Evolutionary conservation across 2,113 vertebrate genomes (phyloP).

Genomic region (Pyxicephalus adspersus): DNA sequence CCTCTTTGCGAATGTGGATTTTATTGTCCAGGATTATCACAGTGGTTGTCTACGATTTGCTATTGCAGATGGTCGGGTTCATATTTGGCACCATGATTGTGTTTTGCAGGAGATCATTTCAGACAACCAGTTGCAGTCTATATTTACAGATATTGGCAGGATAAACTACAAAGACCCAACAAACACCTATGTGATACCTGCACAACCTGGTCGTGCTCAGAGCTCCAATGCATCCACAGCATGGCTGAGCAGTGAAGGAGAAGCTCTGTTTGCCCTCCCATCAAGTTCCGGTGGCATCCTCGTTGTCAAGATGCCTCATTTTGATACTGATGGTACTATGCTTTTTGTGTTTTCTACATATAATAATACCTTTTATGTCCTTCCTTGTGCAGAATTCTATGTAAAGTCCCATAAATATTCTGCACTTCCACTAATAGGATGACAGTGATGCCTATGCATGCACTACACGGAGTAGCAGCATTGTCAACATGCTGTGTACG

Average conservation of each 20-base stretch:
- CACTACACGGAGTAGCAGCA: too few species aligned
- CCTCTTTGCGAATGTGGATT: too few species aligned
- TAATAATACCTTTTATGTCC: neutral
- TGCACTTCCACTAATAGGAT: too few species aligned
- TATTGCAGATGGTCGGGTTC: neutral
- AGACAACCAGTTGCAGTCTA: constrained; percentile 89
- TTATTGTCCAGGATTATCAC: too few species aligned
- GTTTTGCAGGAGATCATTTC: constrained; percentile 81
- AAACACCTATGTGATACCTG: constrained; percentile 78
- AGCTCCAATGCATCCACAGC: constrained; percentile 68
- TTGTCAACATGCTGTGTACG: too few species aligned
- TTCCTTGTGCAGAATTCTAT: too few species aligned
- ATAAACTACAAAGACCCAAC: constrained; percentile 81
- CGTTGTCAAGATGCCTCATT: constrained; percentile 83
- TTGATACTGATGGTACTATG: constrained; percentile 75
- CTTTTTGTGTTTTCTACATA: neutral
- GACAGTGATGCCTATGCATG: too few species aligned
- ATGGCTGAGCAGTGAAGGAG: constrained; percentile 87
- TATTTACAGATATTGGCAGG: constrained; percentile 90
- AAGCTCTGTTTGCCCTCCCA: constrained; percentile 86
- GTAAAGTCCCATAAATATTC: too few species aligned
- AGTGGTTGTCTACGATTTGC: neutral
- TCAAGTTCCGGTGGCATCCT: constrained; percentile 83
- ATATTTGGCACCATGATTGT: neutral
- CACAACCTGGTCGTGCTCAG: constrained; percentile 67